Conservation (phyloP, 2,888 invertebrate species). For the Cenopis cana region DNA sequence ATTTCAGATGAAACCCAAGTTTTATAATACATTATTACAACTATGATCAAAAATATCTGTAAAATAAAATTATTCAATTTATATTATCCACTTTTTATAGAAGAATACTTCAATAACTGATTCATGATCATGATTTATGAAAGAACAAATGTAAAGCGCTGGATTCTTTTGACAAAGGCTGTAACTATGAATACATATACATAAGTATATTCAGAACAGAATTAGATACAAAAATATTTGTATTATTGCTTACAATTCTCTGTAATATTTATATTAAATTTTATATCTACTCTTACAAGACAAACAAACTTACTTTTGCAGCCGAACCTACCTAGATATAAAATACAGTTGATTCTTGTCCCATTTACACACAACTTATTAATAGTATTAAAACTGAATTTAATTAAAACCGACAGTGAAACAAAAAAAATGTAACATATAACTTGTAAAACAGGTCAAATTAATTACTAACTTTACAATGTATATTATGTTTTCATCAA, state of each 20-base stretch:
- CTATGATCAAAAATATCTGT: neutral
- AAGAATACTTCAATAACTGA: neutral
- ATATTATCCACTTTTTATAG: neutral
- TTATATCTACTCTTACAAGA: constrained; percentile 7
- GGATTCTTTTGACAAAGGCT: constrained; percentile 29
- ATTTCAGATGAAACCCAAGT: constrained; percentile 6
- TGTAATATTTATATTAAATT: constrained; percentile 12
- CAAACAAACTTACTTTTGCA: neutral
- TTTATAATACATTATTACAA: neutral
- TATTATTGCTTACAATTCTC: constrained; percentile 21
- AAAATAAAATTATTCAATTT: neutral
- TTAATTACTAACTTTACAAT: constrained; percentile 1
- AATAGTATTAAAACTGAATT: neutral
- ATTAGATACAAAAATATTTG: constrained; percentile 35
- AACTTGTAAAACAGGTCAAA: neutral
- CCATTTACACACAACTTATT: constrained; percentile 24
- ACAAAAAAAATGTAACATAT: neutral
- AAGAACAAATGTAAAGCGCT: constrained; percentile 32
- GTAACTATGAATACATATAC: neutral
- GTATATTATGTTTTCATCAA: constrained; percentile 28
- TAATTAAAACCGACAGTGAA: neutral
- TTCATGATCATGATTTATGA: constrained; percentile 4
- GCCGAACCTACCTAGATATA: constrained; percentile 10
- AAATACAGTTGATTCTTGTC: constrained; percentile 7
- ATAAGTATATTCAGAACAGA: constrained; percentile 17